These are phyloP conservation scores for Pipistrellus pipistrellus DNA, from an alignment of 2,797 vertebrate genomes.

Conservation along the genomic window DNA sequence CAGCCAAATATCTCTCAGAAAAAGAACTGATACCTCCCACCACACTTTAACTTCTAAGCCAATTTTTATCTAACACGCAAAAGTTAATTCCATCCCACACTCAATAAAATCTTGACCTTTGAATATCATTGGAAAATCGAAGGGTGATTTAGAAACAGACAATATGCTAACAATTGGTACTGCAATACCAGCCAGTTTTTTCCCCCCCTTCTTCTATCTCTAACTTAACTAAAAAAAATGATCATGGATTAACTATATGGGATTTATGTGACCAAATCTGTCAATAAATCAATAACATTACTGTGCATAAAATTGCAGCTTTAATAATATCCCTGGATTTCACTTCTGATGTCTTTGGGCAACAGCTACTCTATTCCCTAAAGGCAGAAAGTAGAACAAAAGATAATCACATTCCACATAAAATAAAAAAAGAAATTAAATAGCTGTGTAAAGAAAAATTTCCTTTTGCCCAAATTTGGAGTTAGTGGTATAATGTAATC, in stretches of 20 bases:
- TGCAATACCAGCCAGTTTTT: not conserved
- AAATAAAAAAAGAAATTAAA: not conserved
- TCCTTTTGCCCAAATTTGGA: not conserved
- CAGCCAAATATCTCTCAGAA: slow-evolving; percentile 60
- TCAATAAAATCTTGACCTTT: slow-evolving; percentile 60
- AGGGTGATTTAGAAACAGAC: not conserved
- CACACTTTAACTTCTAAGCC: not conserved
- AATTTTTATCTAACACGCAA: slow-evolving; percentile 11
- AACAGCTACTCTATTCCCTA: not conserved
- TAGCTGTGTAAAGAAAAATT: slow-evolving; percentile 1
- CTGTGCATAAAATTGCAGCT: not conserved
- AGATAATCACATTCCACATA: not conserved
- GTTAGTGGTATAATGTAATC: not conserved
- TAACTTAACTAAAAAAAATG: slow-evolving; percentile 51
- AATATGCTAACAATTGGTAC: not conserved
- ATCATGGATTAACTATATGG: not conserved
- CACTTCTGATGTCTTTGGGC: not conserved
- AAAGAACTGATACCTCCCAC: slow-evolving; percentile 59
- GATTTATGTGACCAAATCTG: slow-evolving; percentile 7
- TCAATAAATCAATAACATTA: not conserved
- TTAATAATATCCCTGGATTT: not conserved
- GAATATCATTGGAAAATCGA: slow-evolving; percentile 14
- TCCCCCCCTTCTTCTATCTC: not conserved
- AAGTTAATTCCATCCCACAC: slow-evolving; percentile 39
- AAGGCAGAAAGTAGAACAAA: slow-evolving; percentile 26